These are phyloP conservation scores for Procapra przewalskii DNA, from an alignment of 2,113 vertebrate species.

Conservation along the genomic window DNA sequence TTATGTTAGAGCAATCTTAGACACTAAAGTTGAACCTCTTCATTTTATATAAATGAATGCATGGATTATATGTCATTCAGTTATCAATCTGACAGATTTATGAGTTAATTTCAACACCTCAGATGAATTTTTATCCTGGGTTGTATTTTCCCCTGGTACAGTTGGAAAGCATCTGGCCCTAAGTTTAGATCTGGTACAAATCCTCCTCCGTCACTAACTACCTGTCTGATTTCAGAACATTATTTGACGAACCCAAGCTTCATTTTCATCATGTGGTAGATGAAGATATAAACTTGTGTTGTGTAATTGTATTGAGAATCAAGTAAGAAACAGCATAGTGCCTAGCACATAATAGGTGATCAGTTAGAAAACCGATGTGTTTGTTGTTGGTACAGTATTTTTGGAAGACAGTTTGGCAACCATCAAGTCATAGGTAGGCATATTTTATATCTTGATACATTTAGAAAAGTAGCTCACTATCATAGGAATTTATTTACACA, in stretches of 20 bases:
- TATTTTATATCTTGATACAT: not conserved
- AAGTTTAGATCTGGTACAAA: not conserved
- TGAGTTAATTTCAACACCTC: not conserved
- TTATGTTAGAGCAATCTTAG: not conserved
- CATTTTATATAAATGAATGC: not conserved
- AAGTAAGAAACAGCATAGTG: not conserved
- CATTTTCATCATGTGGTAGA: not conserved
- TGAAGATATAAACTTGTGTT: not conserved
- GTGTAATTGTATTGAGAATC: not conserved
- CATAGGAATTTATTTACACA: not conserved
- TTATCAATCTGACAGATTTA: not conserved
- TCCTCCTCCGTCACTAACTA: not conserved
- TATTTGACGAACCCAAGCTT: not conserved
- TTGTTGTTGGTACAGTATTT: not conserved
- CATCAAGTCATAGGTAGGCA: not conserved
- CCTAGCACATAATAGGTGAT: not conserved
- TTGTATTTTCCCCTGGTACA: not conserved
- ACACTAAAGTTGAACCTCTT: not conserved
- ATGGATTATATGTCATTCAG: not conserved
- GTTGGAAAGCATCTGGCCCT: not conserved
- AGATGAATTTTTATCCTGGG: not conserved
- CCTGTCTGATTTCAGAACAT: not conserved
- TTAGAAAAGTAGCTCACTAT: not conserved
- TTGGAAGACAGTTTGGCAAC: not conserved
- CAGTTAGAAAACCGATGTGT: not conserved